These are phyloP conservation scores for Siniperca knerii DNA, from an alignment of 2,113 vertebrate species.

Conservation along the genomic window DNA sequence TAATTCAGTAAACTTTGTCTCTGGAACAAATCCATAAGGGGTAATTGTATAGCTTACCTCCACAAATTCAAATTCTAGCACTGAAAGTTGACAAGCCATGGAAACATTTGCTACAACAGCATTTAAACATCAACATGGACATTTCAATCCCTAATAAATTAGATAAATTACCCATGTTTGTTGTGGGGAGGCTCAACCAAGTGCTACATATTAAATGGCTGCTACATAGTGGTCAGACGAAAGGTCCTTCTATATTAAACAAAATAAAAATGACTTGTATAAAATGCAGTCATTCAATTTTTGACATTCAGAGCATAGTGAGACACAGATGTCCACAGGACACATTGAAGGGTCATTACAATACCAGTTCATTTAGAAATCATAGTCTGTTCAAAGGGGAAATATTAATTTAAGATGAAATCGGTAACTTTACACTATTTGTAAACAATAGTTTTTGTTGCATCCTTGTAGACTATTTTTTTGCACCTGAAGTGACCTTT, in stretches of 20 bases:
- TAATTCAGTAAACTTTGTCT: constrained; percentile 49
- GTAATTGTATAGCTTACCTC: constrained; percentile 34
- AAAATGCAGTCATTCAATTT: constrained; percentile 72
- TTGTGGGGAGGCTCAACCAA: constrained; percentile 54
- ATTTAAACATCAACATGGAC: constrained; percentile 52
- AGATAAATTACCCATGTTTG: constrained; percentile 40
- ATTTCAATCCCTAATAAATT: constrained; percentile 21
- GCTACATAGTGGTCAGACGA: constrained; percentile 72
- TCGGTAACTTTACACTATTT: constrained; percentile 46
- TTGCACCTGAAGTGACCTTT: constrained; percentile 63
- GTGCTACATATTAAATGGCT: constrained; percentile 76
- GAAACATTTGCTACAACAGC: constrained; percentile 55
- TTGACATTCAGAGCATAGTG: constrained; percentile 80
- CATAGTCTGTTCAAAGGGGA: constrained; percentile 47
- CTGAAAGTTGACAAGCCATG: constrained; percentile 49
- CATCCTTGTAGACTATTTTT: constrained; percentile 57
- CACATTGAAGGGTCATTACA: constrained; percentile 83
- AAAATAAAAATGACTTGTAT: constrained; percentile 69
- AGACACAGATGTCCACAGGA: constrained; percentile 85
- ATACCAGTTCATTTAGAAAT: constrained; percentile 81
- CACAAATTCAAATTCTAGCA: constrained; percentile 39
- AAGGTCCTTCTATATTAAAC: constrained; percentile 57
- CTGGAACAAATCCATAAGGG: constrained; percentile 53
- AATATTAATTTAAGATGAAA: constrained; percentile 41
- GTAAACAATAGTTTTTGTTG: constrained; percentile 75